Percentiles rank a stretch among this genome's conserved stretches.
phyloP scores from a whole-genome alignment of 2,888 invertebrate genomes.

The Leucophenga maculata region DNA sequence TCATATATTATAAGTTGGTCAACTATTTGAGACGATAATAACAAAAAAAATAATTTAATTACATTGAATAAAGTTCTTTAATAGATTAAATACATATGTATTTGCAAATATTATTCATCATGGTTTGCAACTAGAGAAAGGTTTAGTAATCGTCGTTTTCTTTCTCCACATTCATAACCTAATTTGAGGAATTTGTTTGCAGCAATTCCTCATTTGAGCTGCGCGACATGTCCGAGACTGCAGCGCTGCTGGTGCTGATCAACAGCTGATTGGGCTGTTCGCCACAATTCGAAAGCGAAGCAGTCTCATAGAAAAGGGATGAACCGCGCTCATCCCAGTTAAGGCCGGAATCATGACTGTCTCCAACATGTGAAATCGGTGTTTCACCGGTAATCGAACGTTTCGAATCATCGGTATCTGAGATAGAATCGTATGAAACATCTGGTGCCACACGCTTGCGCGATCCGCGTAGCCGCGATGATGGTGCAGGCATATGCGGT shows the following conservation, averaged over 20 bases:
- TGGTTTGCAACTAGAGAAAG: too few relatives aligned
- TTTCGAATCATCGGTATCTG: conserved; percentile 20
- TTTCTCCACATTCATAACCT: background rate
- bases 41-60: too few relatives aligned
- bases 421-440: background rate
- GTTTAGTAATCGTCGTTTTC: background rate
- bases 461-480: conserved; percentile 10
- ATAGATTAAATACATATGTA: too few relatives aligned
- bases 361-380: conserved; percentile 24
- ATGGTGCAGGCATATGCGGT: conserved; percentile 16
- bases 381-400: conserved; percentile 36
- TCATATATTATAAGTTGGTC: too few relatives aligned
- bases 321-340: conserved; percentile 39
- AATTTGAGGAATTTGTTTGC: too few relatives aligned
- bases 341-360: conserved; percentile 43
- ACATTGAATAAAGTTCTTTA: too few relatives aligned
- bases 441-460: conserved; percentile 34
- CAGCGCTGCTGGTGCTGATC: conserved; percentile 55
- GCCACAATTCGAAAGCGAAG: conserved; percentile 34
- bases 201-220: background rate
- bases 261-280: conserved; percentile 48
- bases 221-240: conserved; percentile 42
- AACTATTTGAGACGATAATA: too few relatives aligned
- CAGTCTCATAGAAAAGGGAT: conserved; percentile 35
- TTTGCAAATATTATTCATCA: too few relatives aligned